Percentiles rank a stretch among this genome's conserved stretches.
These are phyloP conservation scores for Anhinga anhinga DNA, from an alignment of 2,113 vertebrate species.

Conservation along the genomic window DNA sequence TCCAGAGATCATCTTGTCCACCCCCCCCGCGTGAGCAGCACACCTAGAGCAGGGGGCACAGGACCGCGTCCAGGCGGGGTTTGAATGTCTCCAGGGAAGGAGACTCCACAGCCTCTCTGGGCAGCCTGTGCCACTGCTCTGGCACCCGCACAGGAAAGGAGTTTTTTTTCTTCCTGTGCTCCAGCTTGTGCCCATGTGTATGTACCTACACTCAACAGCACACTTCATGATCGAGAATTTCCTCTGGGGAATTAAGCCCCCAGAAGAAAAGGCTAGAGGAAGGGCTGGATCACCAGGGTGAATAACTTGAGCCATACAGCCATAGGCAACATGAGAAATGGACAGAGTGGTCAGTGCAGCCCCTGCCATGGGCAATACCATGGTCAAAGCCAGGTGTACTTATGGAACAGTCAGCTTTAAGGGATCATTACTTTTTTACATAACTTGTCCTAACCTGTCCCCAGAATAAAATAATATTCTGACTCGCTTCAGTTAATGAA, in stretches of 20 bases:
- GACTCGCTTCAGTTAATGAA: background rate
- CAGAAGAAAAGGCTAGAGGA: background rate
- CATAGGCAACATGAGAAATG: background rate
- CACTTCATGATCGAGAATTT: background rate
- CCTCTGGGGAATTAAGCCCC: background rate
- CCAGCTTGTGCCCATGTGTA: too few species aligned
- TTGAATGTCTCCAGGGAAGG: too few species aligned
- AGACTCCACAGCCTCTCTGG: too few species aligned
- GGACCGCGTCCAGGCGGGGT: too few species aligned
- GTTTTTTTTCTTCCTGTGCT: too few species aligned
- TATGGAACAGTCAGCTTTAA: background rate
- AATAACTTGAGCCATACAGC: background rate
- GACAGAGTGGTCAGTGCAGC: background rate
- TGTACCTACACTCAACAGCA: accelerated
- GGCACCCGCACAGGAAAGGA: too few species aligned
- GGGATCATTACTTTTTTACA: background rate
- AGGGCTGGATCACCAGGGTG: background rate
- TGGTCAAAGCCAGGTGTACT: background rate
- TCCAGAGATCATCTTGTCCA: too few species aligned
- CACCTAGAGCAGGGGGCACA: too few species aligned
- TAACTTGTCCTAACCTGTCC: background rate
- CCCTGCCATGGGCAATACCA: background rate
- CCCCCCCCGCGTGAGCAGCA: too few species aligned
- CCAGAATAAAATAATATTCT: background rate
- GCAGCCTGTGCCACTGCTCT: too few species aligned